These are phyloP conservation scores for Pyrocoelia pectoralis DNA, from an alignment of 2,888 invertebrate species.

Conservation along the genomic window DNA sequence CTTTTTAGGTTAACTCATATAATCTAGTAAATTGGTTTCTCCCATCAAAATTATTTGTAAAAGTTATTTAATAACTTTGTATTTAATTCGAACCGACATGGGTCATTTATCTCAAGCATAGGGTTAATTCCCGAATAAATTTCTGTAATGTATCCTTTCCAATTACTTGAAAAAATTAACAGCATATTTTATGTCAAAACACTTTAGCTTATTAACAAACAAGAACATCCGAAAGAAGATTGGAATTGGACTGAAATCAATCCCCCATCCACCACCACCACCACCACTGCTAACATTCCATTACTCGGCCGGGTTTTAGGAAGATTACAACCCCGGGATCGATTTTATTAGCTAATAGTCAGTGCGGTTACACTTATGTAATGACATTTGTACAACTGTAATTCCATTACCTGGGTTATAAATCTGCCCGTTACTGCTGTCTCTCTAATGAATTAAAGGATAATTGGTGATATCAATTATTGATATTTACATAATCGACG, in stretches of 20 bases:
- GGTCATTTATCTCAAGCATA: constrained; percentile 9
- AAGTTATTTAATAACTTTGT: constrained; percentile 11
- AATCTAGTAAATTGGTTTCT: constrained; percentile 6
- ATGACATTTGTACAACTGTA: constrained; percentile 59
- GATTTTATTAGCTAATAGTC: constrained; percentile 60
- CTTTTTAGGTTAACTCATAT: neutral
- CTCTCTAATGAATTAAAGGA: constrained; percentile 52
- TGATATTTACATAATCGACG: constrained; percentile 9
- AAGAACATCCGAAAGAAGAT: constrained; percentile 34
- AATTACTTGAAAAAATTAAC: constrained; percentile 25
- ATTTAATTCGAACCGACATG: constrained; percentile 13
- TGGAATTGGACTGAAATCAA: constrained; percentile 44
- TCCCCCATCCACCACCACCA: constrained; percentile 37
- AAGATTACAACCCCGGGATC: constrained; percentile 55
- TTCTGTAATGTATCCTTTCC: constrained; percentile 11
- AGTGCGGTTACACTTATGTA: constrained; percentile 59
- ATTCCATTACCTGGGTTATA: constrained; percentile 59
- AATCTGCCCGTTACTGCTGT: constrained; percentile 55
- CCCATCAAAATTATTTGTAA: constrained; percentile 4
- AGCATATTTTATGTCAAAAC: constrained; percentile 35
- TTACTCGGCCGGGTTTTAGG: constrained; percentile 51
- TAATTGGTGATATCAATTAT: constrained; percentile 43
- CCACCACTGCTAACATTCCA: constrained; percentile 49
- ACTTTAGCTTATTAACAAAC: constrained; percentile 38
- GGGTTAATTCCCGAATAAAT: constrained; percentile 14